phyloP scores from a whole-genome alignment of 2,113 vertebrate species.

The Catharus fuscescens region DNA sequence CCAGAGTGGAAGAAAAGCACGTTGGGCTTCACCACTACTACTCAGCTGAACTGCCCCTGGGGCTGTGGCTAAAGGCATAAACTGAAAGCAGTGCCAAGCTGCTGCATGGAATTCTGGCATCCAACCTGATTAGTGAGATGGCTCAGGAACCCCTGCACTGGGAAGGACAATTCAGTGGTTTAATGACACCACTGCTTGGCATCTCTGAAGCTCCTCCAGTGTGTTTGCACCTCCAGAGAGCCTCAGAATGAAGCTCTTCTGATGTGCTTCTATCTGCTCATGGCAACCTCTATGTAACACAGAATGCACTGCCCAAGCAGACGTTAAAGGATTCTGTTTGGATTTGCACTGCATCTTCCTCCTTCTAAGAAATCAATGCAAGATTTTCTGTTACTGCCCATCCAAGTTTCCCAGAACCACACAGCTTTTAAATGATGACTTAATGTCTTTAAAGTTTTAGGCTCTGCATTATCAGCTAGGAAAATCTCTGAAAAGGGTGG shows the following conservation, averaged over 20 bases:
- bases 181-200: neutral
- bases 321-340: neutral
- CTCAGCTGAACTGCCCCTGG: neutral
- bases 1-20: neutral
- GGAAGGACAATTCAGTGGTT: neutral
- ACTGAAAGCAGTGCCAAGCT: neutral
- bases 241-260: neutral
- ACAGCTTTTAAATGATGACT: neutral
- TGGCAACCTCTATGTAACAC: neutral
- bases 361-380: neutral
- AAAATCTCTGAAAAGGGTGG: neutral
- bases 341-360: neutral
- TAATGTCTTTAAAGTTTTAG: neutral
- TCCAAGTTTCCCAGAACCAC: neutral
- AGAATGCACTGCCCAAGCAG: rapidly evolving
- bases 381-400: neutral
- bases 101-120: rapidly evolving
- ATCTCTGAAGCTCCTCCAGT: neutral
- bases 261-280: neutral
- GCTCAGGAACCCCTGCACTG: neutral
- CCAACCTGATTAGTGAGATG: neutral
- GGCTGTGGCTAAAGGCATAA: neutral
- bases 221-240: neutral
- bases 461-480: neutral
- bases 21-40: neutral